phyloP scores from a whole-genome alignment of 2,797 vertebrate genomes.

The Gymnopithys bicolor region DNA sequence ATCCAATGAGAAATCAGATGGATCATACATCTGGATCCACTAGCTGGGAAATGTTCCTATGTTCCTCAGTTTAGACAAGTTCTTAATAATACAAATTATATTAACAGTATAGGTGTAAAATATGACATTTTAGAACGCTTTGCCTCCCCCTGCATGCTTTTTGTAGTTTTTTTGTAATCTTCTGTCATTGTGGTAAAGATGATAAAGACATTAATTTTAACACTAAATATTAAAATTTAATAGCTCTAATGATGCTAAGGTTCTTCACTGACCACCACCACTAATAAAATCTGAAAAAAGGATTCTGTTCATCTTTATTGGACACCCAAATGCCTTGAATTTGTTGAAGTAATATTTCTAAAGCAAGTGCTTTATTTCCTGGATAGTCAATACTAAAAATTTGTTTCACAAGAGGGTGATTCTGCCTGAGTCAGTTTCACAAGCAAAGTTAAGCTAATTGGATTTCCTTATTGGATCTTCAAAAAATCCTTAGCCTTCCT shows the following conservation, averaged over 20 bases:
- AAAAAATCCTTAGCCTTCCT: not conserved
- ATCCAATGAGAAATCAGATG: not conserved
- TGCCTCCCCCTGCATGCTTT: not conserved
- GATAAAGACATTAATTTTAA: not conserved
- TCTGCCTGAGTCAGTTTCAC: slow-evolving; percentile 8
- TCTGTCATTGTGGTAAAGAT: not conserved
- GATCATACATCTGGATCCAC: not conserved
- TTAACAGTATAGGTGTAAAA: not conserved
- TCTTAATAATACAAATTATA: not conserved
- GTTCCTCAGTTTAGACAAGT: not conserved
- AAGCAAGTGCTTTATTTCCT: not conserved
- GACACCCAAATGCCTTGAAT: not conserved
- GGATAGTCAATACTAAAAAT: not conserved
- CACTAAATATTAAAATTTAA: not conserved
- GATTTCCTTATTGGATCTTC: not conserved
- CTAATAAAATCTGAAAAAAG: not conserved
- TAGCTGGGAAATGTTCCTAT: not conserved
- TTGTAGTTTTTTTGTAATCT: not conserved
- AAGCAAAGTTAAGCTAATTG: slow-evolving; percentile 6
- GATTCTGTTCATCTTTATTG: not conserved
- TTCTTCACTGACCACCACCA: not conserved
- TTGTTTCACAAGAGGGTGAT: not conserved
- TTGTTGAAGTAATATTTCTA: not conserved
- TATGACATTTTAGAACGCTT: not conserved
- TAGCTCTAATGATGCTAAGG: not conserved